Base-by-base conservation (phyloP, 1,140 invertebrate genomes). In the Micrasema minimum region DNA sequence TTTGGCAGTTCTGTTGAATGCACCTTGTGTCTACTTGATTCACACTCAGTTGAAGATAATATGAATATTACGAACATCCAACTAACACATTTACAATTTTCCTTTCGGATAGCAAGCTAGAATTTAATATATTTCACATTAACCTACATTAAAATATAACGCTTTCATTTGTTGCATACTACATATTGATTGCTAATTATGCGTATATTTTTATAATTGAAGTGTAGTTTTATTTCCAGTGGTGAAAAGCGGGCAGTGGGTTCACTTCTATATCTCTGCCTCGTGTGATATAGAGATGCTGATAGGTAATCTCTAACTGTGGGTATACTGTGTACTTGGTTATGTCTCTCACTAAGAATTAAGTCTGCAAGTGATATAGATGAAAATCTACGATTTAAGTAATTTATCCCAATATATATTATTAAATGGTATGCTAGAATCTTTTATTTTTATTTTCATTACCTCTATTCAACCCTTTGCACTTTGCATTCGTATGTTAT, bases 341-440 rank as follows among this genome's bases (percentile, higher is more conserved):
- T 69, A 62, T 62, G 55, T 51, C 59, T 45, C 57, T 72, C 66
- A 71, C 41, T 66, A 72, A 69, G 53, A 66, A 69, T 57, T 69
- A 69, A 69, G 67, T 69, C 64, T 67, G 66, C 66, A 68, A 69
- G 66, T 71, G 72, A 66, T 59, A 70, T 69, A 66, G 43, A 69
- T 43, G 62, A 55, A 70, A 72, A 70, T 70, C 65, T 51, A 50
- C 38, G 31, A 66, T 62, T 65, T 46, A 59, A 72, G 50, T 73
- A 73, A 70, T 74, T 72, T 74, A 70, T 72, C 66, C 59, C 41
- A 46, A 69, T 61, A 66, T 69, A 74, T 70, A 68, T 70, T 59
- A 67, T 70, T 59, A 46, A 69, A 74, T 62, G 67, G 55, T 67
- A 66, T 72, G 51, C 62, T 51, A 66, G 67, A 72, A 4, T 31